Evolutionary conservation across 37 sponge, comb jelly and placozoan species (phyloP), one percentile per base, ranked within the genome.

Genomic region (Eunapius fragilis): DNA sequence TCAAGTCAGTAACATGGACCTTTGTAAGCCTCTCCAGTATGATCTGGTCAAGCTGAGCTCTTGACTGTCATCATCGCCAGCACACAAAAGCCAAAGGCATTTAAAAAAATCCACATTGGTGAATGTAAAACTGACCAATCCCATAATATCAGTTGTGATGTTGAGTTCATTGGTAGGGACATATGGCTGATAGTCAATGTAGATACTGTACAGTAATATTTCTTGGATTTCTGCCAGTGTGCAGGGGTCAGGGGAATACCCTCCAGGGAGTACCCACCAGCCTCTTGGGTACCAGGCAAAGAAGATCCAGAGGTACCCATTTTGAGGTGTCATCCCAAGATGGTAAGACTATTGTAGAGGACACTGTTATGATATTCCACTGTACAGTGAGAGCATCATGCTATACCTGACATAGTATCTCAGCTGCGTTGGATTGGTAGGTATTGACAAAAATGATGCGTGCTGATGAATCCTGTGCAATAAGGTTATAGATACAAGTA

Each of bases 401-500:
- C n/a, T 25, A 0, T 78, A 89, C 93, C 81, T 89, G 90, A 74
- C 93, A 93, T 27, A 93, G 25, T 31, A 89, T 86, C 78, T 89
- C 90, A 17, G 78, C 2, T 5, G 80, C 93, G 58, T 89, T 75
- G 0, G 30, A 30, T 37, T 79, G 81, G 78, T 86, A 93, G 28
- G 31, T 49, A 37, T 87, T 93, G 22, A 93, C 36, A 71, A 93
- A 93, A 13, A 93, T 83, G 22, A 93, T 86, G 41, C 93, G 72
- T 23, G 74, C 71, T 47, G 86, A 85, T 83, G 86, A 83, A 25
- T 82, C 74, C 86, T 58, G 58, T 83, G 70, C 31, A 86, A 50
- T n/a, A n/a, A n/a, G 25, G 25, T 72, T 33, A 75, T 68, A 75
- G 75, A 67, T 45, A 79, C n/a, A n/a, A n/a, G n/a, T n/a, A n/a